Percentiles rank a stretch among this genome's conserved stretches.
Evolutionary conservation across 2,888 invertebrate genomes (phyloP).

Genomic region (Dasysyrphus tricinctus): DNA sequence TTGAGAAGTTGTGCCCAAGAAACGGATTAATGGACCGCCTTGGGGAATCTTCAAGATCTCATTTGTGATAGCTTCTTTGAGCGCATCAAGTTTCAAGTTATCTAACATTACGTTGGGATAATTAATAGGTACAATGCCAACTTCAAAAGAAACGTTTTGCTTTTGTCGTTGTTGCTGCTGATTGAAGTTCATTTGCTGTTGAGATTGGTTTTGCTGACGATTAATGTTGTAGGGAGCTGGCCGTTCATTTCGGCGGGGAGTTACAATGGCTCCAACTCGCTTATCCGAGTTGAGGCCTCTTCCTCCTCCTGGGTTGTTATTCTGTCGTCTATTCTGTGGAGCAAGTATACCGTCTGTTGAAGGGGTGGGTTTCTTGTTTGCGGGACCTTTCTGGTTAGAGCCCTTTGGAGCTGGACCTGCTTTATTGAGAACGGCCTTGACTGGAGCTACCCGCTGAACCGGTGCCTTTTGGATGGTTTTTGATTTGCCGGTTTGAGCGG

Average conservation of each 20-base stretch:
- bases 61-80: conserved; percentile 72
- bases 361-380: neutral
- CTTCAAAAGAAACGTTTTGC: conserved; percentile 42
- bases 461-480: conserved; percentile 1
- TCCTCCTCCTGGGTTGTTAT: conserved; percentile 29
- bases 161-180: conserved; percentile 13
- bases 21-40: conserved; percentile 62
- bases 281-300: conserved; percentile 14
- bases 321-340: conserved; percentile 7
- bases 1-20: conserved; percentile 66
- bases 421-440: neutral
- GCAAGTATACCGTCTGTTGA: conserved; percentile 18
- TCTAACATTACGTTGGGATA: conserved; percentile 57
- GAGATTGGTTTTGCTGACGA: conserved; percentile 20
- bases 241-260: conserved; percentile 61
- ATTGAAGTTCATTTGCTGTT: conserved; percentile 4
- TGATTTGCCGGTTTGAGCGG: neutral
- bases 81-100: conserved; percentile 67
- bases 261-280: conserved; percentile 12
- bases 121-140: conserved; percentile 65
- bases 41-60: conserved; percentile 68
- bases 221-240: conserved; percentile 52
- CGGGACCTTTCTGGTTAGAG: conserved; percentile 8
- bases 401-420: neutral
- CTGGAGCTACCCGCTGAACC: conserved; percentile 14